Conservation (phyloP, 2,113 vertebrate species). For the Corapipo altera region DNA sequence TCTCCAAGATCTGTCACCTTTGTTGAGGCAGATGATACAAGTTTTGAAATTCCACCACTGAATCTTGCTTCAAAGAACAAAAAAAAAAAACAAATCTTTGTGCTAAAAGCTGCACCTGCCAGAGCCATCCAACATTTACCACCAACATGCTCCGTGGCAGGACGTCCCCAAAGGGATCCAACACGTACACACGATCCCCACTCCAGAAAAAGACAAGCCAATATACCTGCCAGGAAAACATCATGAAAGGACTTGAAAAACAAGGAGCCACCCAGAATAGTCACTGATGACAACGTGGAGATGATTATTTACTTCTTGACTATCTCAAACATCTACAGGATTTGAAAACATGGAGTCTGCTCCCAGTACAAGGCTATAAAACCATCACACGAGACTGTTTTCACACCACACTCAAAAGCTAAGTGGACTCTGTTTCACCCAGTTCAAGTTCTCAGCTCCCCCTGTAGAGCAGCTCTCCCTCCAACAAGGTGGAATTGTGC, state of each 20-base stretch:
- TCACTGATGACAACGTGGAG: background rate
- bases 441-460: background rate
- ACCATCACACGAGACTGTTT: background rate
- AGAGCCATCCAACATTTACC: background rate
- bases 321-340: constrained; percentile 20
- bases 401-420: background rate
- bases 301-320: background rate
- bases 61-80: background rate
- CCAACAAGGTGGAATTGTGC: rapidly evolving
- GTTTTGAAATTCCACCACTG: background rate
- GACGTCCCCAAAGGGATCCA: background rate
- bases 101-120: background rate
- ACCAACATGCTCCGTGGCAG: background rate
- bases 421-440: background rate
- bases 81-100: background rate
- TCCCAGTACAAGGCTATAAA: background rate
- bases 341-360: background rate
- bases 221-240: constrained; percentile 9
- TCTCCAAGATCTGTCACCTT: background rate
- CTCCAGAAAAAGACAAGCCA: background rate
- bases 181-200: background rate
- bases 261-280: constrained; percentile 47
- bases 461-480: background rate
- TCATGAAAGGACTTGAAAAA: constrained; percentile 1
- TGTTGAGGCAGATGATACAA: background rate